Base-by-base conservation (phyloP, 2,797 vertebrate species). In the Epinephelus coioides region DNA sequence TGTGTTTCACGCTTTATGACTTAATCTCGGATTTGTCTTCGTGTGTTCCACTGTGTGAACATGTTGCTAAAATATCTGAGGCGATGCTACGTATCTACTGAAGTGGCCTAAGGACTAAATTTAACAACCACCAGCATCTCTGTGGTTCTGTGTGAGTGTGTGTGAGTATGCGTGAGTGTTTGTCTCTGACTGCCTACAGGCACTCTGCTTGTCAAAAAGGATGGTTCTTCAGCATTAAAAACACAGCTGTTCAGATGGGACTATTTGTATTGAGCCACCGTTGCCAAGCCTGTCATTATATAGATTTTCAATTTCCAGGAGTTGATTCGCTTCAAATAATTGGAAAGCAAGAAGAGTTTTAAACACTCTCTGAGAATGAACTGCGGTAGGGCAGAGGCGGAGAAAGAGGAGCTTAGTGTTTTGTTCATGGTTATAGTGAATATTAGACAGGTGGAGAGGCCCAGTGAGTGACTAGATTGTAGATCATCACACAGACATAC, bases 301-400 rank as follows among this genome's bases (percentile, higher is more conserved):
- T 86, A 69, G 84, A 91, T 90, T 91, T 87, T 79, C 74, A 73
- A 81, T 90, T 88, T 91, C 80, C 70, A 74, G 69, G 61, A 79
- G 78, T 76, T 85, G 74, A 80, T 83, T 86, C 53, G 78, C 44
- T 76, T 77, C 57, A 78, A 86, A 81, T 80, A 87, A 89, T 72
- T 76, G 55, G 63, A 73, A 80, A 74, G 63, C 6, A 46, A 61
- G 54, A 74, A 25, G 60, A 81, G 82, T 71, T 66, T 40, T n/a
- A 76, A 81, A 85, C 60, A 75, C 47, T 15, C 51, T 55, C 17
- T 69, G 65, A 72, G 25, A 79, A 60, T 60, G 19, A 62, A 60
- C 46, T 18, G 68, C 34, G 8, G 7, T 44, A 7, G 56, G 43
- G 25, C 47, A 56, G 25, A 44, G 49, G 30, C 49, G n/a, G 34